Evolutionary conservation across 2,888 invertebrate genomes (phyloP).

Genomic region (Pristionchus mayeri): DNA sequence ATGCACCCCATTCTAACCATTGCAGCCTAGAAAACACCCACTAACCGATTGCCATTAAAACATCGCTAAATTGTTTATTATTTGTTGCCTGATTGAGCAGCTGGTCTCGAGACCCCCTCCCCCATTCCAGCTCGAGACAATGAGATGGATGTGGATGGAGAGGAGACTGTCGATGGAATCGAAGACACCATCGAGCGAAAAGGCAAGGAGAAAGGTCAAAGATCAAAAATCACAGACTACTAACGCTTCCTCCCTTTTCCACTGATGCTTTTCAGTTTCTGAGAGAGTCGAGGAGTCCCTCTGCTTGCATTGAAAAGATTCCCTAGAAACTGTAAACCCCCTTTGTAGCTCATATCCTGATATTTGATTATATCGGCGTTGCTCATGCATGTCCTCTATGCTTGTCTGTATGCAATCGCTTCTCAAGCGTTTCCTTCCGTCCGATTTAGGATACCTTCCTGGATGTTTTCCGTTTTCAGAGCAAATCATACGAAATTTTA

Average conservation of each 20-base stretch:
- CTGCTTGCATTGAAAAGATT: no score
- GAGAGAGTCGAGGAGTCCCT: no score
- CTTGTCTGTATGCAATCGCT: background rate
- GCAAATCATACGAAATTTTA: background rate
- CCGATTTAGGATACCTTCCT: background rate
- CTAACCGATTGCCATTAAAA: no score
- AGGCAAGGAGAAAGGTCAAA: background rate
- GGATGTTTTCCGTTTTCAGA: background rate
- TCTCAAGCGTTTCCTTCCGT: background rate
- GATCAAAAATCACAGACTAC: no score
- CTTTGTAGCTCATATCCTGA: background rate
- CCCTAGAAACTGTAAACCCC: no score
- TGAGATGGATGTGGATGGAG: background rate
- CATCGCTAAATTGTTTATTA: no score
- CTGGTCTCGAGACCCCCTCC: background rate
- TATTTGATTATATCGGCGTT: background rate
- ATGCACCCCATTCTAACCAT: no score
- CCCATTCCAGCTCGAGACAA: constrained; percentile 19
- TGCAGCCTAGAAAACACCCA: no score
- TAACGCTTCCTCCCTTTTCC: background rate
- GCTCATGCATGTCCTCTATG: background rate
- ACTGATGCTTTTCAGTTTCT: no score
- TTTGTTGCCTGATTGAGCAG: no score
- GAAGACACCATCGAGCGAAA: background rate
- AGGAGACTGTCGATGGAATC: background rate